These are phyloP conservation scores for Pseudococcus viburni DNA, from an alignment of 2,888 invertebrate species.

Conservation along the genomic window DNA sequence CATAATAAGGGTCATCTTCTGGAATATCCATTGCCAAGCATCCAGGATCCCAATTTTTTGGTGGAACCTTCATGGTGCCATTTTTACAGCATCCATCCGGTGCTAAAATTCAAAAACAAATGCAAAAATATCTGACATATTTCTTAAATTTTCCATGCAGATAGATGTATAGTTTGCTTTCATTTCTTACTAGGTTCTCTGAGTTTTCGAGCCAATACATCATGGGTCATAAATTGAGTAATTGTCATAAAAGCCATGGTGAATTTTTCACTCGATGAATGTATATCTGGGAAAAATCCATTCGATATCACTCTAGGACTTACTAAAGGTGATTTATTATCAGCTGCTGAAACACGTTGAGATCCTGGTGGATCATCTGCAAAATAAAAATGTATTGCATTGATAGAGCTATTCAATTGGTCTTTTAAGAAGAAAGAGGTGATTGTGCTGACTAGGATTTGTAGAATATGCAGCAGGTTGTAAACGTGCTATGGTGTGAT, in stretches of 20 bases:
- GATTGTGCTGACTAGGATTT: neutral
- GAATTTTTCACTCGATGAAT: neutral
- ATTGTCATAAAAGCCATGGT: neutral
- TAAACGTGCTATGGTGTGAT: constrained; percentile 79
- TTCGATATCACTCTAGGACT: neutral
- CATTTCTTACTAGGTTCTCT: constrained; percentile 9
- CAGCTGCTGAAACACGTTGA: neutral
- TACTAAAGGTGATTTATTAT: neutral
- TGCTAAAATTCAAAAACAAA: neutral
- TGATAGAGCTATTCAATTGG: neutral
- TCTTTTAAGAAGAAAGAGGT: neutral
- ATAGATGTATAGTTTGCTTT: neutral
- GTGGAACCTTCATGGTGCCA: constrained; percentile 73
- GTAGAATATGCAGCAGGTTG: constrained; percentile 77
- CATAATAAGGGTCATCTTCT: constrained; percentile 70
- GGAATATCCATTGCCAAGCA: constrained; percentile 71
- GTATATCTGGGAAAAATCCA: neutral
- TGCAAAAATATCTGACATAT: neutral
- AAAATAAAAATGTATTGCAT: too few relatives aligned
- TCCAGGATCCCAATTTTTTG: constrained; percentile 75
- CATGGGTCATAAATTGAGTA: neutral
- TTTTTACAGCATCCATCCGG: neutral
- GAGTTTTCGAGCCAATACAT: neutral
- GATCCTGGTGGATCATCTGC: neutral
- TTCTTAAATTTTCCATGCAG: neutral